These are phyloP conservation scores for Lamellibrachia luymesi DNA, from an alignment of 1,140 invertebrate species.

Conservation along the genomic window DNA sequence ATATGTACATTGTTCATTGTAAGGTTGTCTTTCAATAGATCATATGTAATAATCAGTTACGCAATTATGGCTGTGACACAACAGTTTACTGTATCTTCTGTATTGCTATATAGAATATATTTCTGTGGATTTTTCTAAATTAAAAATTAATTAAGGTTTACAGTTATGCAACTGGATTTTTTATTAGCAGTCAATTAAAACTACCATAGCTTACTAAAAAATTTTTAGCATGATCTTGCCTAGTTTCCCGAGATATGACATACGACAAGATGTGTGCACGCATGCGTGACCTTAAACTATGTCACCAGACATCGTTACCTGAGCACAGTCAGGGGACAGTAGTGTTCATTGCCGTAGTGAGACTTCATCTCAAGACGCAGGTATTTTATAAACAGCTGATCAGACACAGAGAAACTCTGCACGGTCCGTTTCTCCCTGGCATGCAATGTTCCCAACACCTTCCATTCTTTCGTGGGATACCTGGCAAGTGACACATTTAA, in stretches of 20 bases:
- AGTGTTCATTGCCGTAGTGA: slow-evolving; percentile 94
- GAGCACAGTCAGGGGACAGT: slow-evolving; percentile 84
- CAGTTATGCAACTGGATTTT: too few relatives aligned
- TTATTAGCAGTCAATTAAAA: too few relatives aligned
- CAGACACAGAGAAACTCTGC: slow-evolving; percentile 78
- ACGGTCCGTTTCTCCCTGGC: slow-evolving; percentile 83
- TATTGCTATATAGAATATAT: too few relatives aligned
- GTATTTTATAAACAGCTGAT: slow-evolving; percentile 87
- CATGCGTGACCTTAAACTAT: not conserved
- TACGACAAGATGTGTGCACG: not conserved
- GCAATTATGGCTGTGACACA: too few relatives aligned
- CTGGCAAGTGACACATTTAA: slow-evolving; percentile 52
- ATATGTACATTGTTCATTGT: too few relatives aligned
- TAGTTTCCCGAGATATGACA: not conserved
- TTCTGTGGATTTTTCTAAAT: too few relatives aligned
- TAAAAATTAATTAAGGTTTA: too few relatives aligned
- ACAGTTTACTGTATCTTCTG: too few relatives aligned
- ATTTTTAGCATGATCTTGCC: too few relatives aligned
- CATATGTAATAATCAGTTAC: too few relatives aligned
- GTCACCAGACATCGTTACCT: slow-evolving; percentile 34
- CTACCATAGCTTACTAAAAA: too few relatives aligned
- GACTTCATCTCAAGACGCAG: slow-evolving; percentile 80
- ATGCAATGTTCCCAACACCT: slow-evolving; percentile 78
- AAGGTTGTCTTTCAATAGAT: too few relatives aligned
- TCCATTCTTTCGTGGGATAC: slow-evolving; percentile 90